Percentiles rank a stretch among this genome's conserved stretches.
Conservation (phyloP, 2,888 invertebrate genomes). For the Drosophila borealis region DNA sequence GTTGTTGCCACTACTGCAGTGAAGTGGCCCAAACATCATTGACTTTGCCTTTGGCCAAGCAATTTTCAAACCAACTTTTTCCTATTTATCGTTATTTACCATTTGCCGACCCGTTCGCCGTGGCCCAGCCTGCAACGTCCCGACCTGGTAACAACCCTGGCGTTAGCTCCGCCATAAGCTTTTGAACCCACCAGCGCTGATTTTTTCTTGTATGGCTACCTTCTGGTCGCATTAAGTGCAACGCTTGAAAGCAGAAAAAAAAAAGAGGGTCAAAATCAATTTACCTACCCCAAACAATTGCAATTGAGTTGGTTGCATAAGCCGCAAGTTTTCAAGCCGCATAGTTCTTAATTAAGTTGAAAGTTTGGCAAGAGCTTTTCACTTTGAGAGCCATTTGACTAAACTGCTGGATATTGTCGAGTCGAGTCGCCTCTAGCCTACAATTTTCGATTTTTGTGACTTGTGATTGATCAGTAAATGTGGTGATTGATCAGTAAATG, state of each 20-base stretch:
- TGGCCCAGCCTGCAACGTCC: constrained; percentile 3
- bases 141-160: constrained; percentile 24
- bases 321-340: constrained; percentile 53
- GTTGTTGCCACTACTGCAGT: constrained; percentile 50
- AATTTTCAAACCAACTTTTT: constrained; percentile 67
- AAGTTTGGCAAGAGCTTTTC: constrained; percentile 31
- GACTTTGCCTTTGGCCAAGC: constrained; percentile 75
- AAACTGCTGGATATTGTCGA: constrained; percentile 4
- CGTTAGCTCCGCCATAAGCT: constrained; percentile 51
- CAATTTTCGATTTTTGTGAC: background rate
- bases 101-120: constrained; percentile 47
- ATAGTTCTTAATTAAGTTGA: constrained; percentile 59
- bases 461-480: background rate
- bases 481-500: background rate
- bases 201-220: constrained; percentile 28
- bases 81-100: constrained; percentile 76
- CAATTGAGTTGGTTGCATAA: constrained; percentile 41
- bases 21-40: constrained; percentile 69
- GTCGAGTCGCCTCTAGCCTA: background rate
- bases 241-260: constrained; percentile 35
- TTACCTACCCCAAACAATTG: constrained; percentile 65
- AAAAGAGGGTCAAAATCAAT: constrained; percentile 53
- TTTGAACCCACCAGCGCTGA: constrained; percentile 35
- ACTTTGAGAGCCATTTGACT: constrained; percentile 14
- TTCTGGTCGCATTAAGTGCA: constrained; percentile 49